phyloP scores from a whole-genome alignment of 2,797 vertebrate genomes.

The Malacoraja senta region DNA sequence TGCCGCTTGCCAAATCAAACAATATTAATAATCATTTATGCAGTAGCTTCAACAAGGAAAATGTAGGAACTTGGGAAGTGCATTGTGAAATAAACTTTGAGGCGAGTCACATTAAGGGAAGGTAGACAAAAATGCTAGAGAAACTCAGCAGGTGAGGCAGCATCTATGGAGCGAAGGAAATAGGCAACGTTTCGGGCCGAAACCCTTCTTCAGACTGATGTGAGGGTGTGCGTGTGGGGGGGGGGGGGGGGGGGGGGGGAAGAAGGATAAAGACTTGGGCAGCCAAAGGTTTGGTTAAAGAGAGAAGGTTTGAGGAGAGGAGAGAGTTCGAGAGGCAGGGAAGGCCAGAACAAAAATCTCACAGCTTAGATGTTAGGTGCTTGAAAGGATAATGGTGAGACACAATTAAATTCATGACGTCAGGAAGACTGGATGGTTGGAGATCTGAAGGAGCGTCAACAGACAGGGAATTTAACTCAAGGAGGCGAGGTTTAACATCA shows the following conservation, averaged over 20 bases:
- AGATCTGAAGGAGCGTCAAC: background rate
- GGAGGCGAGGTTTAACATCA: background rate
- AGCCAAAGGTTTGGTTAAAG: background rate
- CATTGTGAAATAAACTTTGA: background rate
- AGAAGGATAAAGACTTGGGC: too few relatives aligned
- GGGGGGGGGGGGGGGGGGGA: too few relatives aligned
- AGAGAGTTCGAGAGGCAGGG: background rate
- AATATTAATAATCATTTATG: background rate
- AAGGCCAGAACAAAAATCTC: background rate
- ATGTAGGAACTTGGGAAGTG: background rate
- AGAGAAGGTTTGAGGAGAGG: background rate
- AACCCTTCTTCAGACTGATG: too few relatives aligned
- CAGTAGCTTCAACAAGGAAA: background rate
- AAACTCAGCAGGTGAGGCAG: too few relatives aligned
- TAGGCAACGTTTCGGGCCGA: too few relatives aligned
- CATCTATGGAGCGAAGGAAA: too few relatives aligned
- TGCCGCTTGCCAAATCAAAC: background rate
- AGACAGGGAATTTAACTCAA: background rate
- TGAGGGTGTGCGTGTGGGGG: too few relatives aligned
- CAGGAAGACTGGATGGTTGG: too few relatives aligned
- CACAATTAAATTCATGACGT: background rate
- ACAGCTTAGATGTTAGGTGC: too few relatives aligned
- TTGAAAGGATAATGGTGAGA: background rate
- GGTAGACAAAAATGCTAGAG: too few relatives aligned
- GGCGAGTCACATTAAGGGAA: background rate